Conservation (phyloP, 2,797 vertebrate species). For the Xenops minutus region DNA sequence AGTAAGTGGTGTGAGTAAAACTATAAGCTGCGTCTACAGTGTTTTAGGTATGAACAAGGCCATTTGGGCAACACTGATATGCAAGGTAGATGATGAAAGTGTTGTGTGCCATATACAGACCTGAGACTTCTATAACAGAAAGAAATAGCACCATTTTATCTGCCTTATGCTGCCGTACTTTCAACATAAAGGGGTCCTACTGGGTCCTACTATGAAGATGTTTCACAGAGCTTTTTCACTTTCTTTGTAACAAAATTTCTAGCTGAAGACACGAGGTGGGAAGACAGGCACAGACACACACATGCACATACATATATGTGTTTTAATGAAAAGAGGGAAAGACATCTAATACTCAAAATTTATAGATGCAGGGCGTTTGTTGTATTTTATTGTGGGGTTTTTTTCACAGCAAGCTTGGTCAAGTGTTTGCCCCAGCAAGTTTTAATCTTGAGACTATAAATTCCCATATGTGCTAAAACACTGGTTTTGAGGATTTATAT, state of each 20-base stretch:
- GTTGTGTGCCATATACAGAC: background rate
- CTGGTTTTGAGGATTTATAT: background rate
- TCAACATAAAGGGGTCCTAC: background rate
- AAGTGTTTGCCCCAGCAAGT: conserved; percentile 3
- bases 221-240: conserved; percentile 10
- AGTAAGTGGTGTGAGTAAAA: background rate
- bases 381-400: background rate
- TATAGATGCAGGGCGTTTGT: background rate
- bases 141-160: conserved; percentile 35
- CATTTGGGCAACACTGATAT: conserved; percentile 16
- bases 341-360: background rate
- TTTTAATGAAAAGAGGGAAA: background rate
- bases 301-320: too few species aligned
- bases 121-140: background rate
- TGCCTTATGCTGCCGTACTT: background rate
- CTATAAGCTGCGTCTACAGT: background rate
- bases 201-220: background rate
- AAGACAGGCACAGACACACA: background rate
- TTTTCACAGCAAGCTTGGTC: background rate
- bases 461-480: background rate
- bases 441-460: conserved; percentile 31
- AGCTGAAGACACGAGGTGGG: background rate
- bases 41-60: background rate
- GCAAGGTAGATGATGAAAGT: background rate
- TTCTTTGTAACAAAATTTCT: background rate